Percentiles rank a stretch among this genome's conserved stretches.
These are phyloP conservation scores for Oceanodroma leucorhoa DNA, from an alignment of 2,797 vertebrate genomes.

Conservation along the genomic window DNA sequence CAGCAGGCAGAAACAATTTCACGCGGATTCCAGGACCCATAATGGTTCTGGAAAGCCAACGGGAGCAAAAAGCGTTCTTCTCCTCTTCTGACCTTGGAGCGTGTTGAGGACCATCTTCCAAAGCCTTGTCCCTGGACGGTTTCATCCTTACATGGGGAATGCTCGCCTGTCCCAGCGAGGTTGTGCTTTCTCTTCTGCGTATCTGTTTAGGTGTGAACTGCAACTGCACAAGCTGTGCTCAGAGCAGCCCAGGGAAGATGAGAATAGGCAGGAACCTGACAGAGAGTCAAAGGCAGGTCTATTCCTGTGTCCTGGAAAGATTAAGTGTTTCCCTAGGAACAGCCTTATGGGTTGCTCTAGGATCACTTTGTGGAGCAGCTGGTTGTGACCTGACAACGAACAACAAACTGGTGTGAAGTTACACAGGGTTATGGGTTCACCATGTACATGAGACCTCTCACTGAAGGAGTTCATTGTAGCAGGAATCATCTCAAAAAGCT, in stretches of 20 bases:
- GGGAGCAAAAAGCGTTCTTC: constrained; percentile 23
- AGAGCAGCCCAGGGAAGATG: neutral
- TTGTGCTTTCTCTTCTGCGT: neutral
- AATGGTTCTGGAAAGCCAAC: constrained; percentile 42
- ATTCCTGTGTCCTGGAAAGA: constrained; percentile 7
- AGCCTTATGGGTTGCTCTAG: neutral
- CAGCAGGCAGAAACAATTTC: constrained; percentile 16
- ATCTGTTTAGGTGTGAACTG: neutral
- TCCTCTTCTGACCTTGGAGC: constrained; percentile 40
- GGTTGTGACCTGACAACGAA: neutral
- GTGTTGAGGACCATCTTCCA: neutral
- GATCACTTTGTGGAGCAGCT: constrained; percentile 15
- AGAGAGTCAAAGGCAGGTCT: neutral
- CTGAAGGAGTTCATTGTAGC: neutral
- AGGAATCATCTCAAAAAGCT: neutral
- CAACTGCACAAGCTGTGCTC: neutral
- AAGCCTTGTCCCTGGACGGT: neutral
- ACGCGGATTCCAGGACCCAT: constrained; percentile 37
- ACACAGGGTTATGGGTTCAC: neutral
- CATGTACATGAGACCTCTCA: accelerated
- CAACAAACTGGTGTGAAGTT: neutral
- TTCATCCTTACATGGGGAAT: constrained; percentile 48
- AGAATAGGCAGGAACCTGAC: neutral
- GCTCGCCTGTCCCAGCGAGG: neutral
- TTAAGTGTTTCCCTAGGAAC: constrained; percentile 28